These are phyloP conservation scores for Picathartes gymnocephalus DNA, from an alignment of 2,113 vertebrate genomes.

Conservation along the genomic window DNA sequence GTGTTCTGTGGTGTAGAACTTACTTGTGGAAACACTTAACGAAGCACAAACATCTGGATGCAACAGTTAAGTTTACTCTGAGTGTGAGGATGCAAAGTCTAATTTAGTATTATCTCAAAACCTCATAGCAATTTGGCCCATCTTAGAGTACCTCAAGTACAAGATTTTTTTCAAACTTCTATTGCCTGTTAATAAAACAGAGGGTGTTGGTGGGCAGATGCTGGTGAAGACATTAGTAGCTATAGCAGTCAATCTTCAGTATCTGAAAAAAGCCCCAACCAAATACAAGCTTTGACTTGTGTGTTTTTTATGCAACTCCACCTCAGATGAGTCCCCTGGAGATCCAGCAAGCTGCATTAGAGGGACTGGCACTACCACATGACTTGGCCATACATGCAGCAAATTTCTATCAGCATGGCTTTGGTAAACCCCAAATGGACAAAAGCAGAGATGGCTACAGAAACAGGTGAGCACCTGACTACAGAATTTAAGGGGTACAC, in stretches of 20 bases:
- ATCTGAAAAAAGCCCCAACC: background rate
- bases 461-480: constrained; percentile 76
- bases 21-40: background rate
- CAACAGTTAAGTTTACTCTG: too few species aligned
- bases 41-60: too few species aligned
- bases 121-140: background rate
- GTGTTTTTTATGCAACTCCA: background rate
- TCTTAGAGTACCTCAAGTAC: background rate
- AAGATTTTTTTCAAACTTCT: background rate
- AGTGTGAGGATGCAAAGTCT: background rate
- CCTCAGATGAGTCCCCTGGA: constrained; percentile 84
- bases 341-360: constrained; percentile 84
- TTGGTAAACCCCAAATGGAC: constrained; percentile 84
- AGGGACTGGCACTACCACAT: constrained; percentile 85
- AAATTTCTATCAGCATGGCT: constrained; percentile 83
- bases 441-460: constrained; percentile 83
- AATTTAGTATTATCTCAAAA: background rate
- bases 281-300: background rate
- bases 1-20: background rate
- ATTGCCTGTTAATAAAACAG: background rate
- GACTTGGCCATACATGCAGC: constrained; percentile 85
- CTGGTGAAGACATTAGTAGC: background rate
- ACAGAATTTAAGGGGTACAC: background rate
- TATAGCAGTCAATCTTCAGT: background rate
- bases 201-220: background rate